Conservation (phyloP, 2,888 invertebrate species). For the Mayetiola destructor region DNA sequence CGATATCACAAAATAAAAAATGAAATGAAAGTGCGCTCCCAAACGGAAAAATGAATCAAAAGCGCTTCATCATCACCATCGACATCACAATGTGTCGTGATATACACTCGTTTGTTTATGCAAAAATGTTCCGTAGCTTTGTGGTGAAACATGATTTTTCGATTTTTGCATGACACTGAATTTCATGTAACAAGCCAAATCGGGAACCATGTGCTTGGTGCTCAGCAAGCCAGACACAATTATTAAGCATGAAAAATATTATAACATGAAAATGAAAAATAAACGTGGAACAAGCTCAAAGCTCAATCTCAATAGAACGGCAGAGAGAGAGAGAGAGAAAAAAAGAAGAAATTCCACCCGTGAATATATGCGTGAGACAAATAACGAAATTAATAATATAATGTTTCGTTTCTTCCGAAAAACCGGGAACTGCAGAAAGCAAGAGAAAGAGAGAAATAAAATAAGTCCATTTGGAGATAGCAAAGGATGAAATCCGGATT, state of each 20-base stretch:
- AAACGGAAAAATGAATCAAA: neutral
- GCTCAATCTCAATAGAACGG: neutral
- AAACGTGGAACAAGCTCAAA: too few relatives aligned
- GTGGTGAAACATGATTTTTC: conserved; percentile 7
- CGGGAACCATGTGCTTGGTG: neutral
- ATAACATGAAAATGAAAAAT: too few relatives aligned
- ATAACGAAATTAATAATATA: too few relatives aligned
- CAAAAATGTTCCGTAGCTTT: conserved; percentile 9
- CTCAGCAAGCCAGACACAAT: neutral
- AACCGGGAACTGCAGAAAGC: too few relatives aligned
- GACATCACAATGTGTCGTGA: conserved; percentile 12
- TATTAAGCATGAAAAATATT: neutral
- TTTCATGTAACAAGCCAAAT: neutral
- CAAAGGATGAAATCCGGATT: too few relatives aligned
- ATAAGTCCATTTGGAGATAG: too few relatives aligned
- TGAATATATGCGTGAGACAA: too few relatives aligned
- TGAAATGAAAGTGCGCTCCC: neutral
- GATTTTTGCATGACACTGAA: conserved; percentile 10
- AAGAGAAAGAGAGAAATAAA: too few relatives aligned
- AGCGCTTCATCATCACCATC: conserved; percentile 6
- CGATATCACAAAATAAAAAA: neutral
- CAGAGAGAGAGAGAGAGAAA: neutral
- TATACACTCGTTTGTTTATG: conserved; percentile 9
- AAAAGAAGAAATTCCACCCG: too few relatives aligned
- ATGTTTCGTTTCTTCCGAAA: too few relatives aligned